Conservation (phyloP, 2,113 vertebrate genomes). For the Lipophrys pholis region DNA sequence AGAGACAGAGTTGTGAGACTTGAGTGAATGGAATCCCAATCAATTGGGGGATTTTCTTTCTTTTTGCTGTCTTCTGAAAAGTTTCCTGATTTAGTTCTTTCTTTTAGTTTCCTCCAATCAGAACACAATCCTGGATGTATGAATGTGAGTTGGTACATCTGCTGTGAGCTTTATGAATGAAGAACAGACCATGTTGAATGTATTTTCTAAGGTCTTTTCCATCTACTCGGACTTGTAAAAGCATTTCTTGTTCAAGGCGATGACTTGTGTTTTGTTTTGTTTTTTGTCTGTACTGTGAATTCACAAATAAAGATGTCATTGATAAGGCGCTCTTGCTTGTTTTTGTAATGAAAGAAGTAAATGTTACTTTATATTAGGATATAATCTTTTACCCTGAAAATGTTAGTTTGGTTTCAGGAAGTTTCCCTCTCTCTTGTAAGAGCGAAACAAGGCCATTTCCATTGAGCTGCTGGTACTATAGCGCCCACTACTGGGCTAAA, state of each 20-base stretch:
- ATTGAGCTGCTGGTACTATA: too few relatives aligned
- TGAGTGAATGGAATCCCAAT: background rate
- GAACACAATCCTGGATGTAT: slow-evolving; percentile 2
- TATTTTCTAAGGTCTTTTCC: slow-evolving; percentile 1
- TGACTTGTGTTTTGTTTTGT: background rate
- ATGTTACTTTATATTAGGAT: too few relatives aligned
- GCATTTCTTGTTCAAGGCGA: slow-evolving; percentile 44
- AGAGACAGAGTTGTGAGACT: slow-evolving; percentile 35
- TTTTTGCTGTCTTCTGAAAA: background rate
- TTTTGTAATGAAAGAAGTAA: too few relatives aligned
- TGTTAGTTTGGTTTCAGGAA: too few relatives aligned
- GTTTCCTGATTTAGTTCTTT: slow-evolving; percentile 3
- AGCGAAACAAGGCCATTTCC: too few relatives aligned
- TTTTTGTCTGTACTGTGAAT: too few relatives aligned
- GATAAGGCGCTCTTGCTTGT: too few relatives aligned
- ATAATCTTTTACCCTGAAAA: too few relatives aligned
- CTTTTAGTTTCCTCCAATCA: background rate
- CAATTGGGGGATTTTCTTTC: too few relatives aligned
- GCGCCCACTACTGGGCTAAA: too few relatives aligned
- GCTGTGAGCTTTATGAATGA: slow-evolving; percentile 27
- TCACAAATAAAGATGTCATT: too few relatives aligned
- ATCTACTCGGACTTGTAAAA: background rate
- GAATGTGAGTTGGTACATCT: slow-evolving; percentile 9
- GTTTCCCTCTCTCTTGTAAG: too few relatives aligned
- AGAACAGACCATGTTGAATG: slow-evolving; percentile 26